Percentiles rank a stretch among this genome's conserved stretches.
phyloP scores from a whole-genome alignment of 2,797 vertebrate genomes.

The Sebastes goodei region DNA sequence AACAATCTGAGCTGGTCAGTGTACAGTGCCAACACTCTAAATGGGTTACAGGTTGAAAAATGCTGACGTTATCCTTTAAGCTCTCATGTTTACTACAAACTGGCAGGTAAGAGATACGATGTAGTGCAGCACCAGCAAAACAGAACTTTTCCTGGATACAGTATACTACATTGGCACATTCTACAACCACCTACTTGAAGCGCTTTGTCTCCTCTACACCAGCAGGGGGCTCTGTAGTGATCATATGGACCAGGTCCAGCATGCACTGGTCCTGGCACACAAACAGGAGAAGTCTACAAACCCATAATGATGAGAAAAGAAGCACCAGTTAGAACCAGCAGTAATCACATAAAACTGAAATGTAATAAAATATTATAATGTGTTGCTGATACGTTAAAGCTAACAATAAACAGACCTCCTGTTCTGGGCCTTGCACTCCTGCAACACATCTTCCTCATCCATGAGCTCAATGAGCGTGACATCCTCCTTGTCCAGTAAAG shows the following conservation, averaged over 20 bases:
- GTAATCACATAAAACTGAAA: background rate
- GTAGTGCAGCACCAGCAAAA: slow-evolving; percentile 26
- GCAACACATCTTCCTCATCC: slow-evolving; percentile 96
- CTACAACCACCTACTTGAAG: slow-evolving; percentile 90
- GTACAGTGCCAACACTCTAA: too few relatives aligned
- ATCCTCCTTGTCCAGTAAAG: slow-evolving; percentile 94
- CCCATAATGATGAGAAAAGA: slow-evolving; percentile 26
- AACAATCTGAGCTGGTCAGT: too few relatives aligned
- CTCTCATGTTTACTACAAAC: slow-evolving; percentile 7
- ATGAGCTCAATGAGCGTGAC: slow-evolving; percentile 92
- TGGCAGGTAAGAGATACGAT: slow-evolving; percentile 3
- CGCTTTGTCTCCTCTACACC: slow-evolving; percentile 95
- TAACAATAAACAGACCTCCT: slow-evolving; percentile 75
- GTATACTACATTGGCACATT: slow-evolving; percentile 45
- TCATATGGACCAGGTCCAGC: slow-evolving; percentile 92
- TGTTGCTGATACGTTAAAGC: background rate
- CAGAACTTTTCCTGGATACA: background rate
- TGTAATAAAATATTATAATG: background rate
- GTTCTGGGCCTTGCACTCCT: slow-evolving; percentile 99
- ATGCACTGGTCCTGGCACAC: slow-evolving; percentile 93
- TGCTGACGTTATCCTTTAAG: too few relatives aligned
- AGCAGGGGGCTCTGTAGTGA: slow-evolving; percentile 92
- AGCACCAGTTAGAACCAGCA: background rate
- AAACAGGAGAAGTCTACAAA: slow-evolving; percentile 89
- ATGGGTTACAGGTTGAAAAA: too few relatives aligned